phyloP scores from a whole-genome alignment of 35 echinoderm and acorn worm genomes.

The Patiria miniata region DNA sequence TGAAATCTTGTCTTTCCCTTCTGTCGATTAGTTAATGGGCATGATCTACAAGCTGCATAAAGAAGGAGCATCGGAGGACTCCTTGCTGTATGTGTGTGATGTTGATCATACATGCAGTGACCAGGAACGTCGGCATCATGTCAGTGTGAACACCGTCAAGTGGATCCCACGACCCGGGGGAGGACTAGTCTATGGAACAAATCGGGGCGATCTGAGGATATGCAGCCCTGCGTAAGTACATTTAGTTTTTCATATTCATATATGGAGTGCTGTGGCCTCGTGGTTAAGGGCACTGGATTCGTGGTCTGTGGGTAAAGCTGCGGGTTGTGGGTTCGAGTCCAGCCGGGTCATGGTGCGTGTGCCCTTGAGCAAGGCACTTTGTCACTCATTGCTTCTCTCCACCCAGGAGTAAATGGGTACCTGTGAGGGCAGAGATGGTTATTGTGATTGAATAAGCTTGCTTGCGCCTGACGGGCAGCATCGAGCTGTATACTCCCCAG shows the following conservation, averaged over 20 bases:
- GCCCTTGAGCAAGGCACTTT: too few species aligned
- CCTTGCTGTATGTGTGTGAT: constrained; percentile 42
- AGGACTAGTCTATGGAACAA: constrained; percentile 91
- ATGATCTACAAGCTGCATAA: constrained; percentile 60
- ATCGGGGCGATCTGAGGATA: constrained; percentile 78
- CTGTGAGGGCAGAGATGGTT: too few species aligned
- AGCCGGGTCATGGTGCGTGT: too few species aligned
- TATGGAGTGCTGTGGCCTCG: too few species aligned
- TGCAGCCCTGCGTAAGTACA: constrained; percentile 76
- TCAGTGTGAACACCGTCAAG: constrained; percentile 82
- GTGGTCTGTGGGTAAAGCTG: too few species aligned
- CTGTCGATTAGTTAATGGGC: constrained; percentile 52
- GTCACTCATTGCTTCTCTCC: too few species aligned
- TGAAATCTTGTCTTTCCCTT: neutral
- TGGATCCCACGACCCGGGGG: constrained; percentile 82
- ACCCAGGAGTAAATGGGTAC: too few species aligned
- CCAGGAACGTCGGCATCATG: constrained; percentile 29
- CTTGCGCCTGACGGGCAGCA: too few species aligned
- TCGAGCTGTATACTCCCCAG: too few species aligned
- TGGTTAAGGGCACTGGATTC: too few species aligned
- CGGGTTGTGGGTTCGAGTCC: too few species aligned
- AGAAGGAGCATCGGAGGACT: constrained; percentile 59
- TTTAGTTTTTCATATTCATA: neutral
- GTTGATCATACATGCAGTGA: constrained; percentile 58
- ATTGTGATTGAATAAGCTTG: too few species aligned